Evolutionary conservation across 2,113 vertebrate genomes (phyloP).

Genomic region (Piaya cayana): DNA sequence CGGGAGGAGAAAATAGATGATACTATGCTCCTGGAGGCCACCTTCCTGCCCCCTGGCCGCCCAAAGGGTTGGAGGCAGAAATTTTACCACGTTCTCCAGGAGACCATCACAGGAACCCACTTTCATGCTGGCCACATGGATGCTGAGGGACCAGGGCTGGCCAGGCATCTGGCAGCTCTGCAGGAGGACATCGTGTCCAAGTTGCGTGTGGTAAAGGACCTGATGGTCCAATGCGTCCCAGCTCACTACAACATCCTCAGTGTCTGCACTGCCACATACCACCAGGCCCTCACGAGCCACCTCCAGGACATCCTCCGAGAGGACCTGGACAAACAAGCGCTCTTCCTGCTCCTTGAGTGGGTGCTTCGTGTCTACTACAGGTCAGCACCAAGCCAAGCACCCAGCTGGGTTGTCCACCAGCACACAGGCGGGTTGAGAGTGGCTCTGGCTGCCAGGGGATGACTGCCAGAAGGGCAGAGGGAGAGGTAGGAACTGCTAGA

Average conservation of each 20-base stretch:
- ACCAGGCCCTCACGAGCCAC: conserved; percentile 80
- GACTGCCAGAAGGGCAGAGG: not conserved
- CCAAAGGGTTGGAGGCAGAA: conserved; percentile 88
- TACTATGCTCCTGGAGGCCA: conserved; percentile 64
- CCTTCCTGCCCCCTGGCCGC: conserved; percentile 79
- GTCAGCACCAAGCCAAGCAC: conserved; percentile 67
- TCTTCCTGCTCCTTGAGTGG: conserved; percentile 93
- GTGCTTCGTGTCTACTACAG: conserved; percentile 87
- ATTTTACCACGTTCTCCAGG: conserved; percentile 86
- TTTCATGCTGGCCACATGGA: conserved; percentile 43
- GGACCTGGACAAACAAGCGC: conserved; percentile 88
- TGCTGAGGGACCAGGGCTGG: conserved; percentile 79
- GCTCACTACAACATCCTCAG: conserved; percentile 85
- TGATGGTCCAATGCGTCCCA: conserved; percentile 92
- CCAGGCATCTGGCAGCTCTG: conserved; percentile 84
- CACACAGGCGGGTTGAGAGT: not conserved
- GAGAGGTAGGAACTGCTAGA: not conserved
- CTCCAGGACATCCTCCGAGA: conserved; percentile 84
- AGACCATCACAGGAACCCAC: conserved; percentile 60
- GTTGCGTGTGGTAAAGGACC: conserved; percentile 83
- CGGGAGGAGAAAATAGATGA: conserved; percentile 85
- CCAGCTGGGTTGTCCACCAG: not conserved
- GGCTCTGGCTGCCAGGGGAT: not conserved
- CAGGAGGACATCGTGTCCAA: conserved; percentile 85
- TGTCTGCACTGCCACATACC: conserved; percentile 83